These are phyloP conservation scores for Setophaga coronata DNA, from an alignment of 2,113 vertebrate genomes.

Conservation along the genomic window DNA sequence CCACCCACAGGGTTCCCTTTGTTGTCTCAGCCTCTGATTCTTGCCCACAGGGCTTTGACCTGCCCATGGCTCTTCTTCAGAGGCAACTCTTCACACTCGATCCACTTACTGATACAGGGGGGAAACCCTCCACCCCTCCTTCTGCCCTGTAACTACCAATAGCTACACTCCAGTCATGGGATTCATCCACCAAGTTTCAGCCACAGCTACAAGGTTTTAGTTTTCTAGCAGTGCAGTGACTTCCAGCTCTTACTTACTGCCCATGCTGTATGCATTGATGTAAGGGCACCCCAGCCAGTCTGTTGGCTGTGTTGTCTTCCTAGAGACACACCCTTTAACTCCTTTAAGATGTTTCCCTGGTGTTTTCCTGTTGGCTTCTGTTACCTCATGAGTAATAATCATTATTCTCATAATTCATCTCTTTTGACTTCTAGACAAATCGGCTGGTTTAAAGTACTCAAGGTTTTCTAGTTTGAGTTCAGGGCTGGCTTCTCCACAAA, in stretches of 20 bases:
- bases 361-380: background rate
- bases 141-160: no score
- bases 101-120: background rate
- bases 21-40: background rate
- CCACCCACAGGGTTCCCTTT: background rate
- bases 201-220: background rate
- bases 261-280: background rate
- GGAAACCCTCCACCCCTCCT: background rate
- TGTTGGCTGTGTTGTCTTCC: background rate
- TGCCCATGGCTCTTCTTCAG: background rate
- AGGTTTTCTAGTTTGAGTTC: background rate
- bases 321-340: background rate
- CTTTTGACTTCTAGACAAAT: background rate
- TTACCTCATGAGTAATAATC: background rate
- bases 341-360: background rate
- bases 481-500: background rate
- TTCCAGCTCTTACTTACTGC: background rate
- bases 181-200: background rate
- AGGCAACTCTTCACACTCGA: background rate
- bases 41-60: background rate
- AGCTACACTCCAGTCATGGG: no score
- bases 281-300: no score
- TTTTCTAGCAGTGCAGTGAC: background rate
- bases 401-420: background rate
- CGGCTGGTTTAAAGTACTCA: background rate